These are phyloP conservation scores for Homalodisca vitripennis DNA, from an alignment of 1,140 invertebrate genomes.

Conservation along the genomic window DNA sequence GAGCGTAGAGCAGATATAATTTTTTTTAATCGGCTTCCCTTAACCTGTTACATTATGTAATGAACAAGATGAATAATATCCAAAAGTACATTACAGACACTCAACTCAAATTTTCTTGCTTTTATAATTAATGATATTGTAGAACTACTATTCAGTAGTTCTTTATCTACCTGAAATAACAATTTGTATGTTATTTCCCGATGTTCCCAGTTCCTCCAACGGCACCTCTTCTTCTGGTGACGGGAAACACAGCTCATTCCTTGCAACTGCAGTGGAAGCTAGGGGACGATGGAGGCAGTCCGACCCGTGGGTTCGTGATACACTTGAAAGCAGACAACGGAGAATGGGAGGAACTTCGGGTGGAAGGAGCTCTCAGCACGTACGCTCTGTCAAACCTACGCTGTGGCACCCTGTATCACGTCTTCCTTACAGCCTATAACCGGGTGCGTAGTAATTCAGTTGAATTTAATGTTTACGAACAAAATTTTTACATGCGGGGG, in stretches of 20 bases:
- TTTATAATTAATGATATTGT: no score
- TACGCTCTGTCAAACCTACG: slow-evolving; percentile 56
- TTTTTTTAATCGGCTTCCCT: no score
- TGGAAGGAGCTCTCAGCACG: slow-evolving; percentile 1
- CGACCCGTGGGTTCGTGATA: slow-evolving; percentile 61
- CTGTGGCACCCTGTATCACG: slow-evolving; percentile 72
- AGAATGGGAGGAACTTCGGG: slow-evolving; percentile 17
- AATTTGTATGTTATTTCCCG: neutral
- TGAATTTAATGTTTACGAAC: no score
- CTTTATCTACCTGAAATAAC: no score
- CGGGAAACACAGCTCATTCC: slow-evolving; percentile 64
- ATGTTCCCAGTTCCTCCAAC: slow-evolving; percentile 49
- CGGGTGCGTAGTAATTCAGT: slow-evolving; percentile 73
- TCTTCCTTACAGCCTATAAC: slow-evolving; percentile 69
- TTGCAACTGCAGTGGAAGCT: slow-evolving; percentile 67
- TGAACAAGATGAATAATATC: no score
- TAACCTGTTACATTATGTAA: no score
- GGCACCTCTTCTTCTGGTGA: slow-evolving; percentile 63
- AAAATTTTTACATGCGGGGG: no score
- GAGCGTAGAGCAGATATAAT: no score
- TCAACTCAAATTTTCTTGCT: no score
- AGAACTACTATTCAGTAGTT: no score
- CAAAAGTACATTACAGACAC: no score
- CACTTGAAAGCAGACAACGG: slow-evolving; percentile 62
- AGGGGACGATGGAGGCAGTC: slow-evolving; percentile 61